These are phyloP conservation scores for Atherix ibis DNA, from an alignment of 2,888 invertebrate species.

Conservation along the genomic window DNA sequence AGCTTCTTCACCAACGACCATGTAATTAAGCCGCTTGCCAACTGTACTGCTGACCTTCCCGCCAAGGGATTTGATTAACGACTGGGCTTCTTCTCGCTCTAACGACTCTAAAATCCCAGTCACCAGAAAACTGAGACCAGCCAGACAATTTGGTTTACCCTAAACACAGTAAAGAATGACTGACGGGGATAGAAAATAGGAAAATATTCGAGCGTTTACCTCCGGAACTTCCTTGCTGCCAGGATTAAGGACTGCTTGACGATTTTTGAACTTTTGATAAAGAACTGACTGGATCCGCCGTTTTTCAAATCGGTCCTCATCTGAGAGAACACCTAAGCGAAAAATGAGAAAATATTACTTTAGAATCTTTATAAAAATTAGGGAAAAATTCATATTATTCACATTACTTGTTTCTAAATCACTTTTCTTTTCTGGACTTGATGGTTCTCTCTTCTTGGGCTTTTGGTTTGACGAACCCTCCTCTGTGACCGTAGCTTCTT, in stretches of 20 bases:
- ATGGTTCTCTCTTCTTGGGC: constrained; percentile 4
- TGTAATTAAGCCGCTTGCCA: constrained; percentile 64
- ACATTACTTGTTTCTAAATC: constrained; percentile 23
- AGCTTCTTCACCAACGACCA: constrained; percentile 72
- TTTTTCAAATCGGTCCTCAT: constrained; percentile 53
- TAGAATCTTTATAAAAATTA: not conserved
- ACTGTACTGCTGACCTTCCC: constrained; percentile 59
- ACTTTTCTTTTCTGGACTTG: constrained; percentile 5
- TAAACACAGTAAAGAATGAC: constrained; percentile 19
- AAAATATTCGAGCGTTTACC: constrained; percentile 32
- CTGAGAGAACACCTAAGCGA: constrained; percentile 27
- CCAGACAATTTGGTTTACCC: constrained; percentile 57
- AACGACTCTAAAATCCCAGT: constrained; percentile 82
- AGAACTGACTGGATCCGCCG: constrained; percentile 45
- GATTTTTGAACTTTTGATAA: constrained; percentile 61
- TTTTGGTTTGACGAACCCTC: not conserved
- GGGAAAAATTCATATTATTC: not conserved
- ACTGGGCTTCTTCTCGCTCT: constrained; percentile 62
- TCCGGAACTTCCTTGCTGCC: constrained; percentile 72
- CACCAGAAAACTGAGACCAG: constrained; percentile 52
- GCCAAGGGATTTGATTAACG: constrained; percentile 60
- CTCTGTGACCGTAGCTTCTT: not conserved
- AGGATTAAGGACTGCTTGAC: constrained; percentile 64
- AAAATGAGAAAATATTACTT: too few relatives aligned
- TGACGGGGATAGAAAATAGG: not conserved